These are phyloP conservation scores for Platichthys stellatus DNA, from an alignment of 2,113 vertebrate species.

Conservation along the genomic window DNA sequence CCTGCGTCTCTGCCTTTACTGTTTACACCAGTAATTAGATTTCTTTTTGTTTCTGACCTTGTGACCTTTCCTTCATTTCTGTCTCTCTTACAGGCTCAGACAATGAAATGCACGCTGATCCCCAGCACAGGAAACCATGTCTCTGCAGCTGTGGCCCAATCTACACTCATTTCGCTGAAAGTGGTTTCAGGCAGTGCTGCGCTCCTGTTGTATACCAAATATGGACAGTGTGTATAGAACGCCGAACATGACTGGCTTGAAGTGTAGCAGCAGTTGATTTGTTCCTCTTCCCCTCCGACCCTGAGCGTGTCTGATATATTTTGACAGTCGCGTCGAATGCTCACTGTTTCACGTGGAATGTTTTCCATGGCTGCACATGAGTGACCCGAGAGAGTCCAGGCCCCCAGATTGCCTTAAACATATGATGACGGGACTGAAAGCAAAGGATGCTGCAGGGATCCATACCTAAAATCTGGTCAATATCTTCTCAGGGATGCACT, in stretches of 20 bases:
- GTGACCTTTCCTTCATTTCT: not conserved
- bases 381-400: not conserved
- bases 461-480: not conserved
- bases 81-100: conserved; percentile 1
- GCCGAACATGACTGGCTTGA: conserved; percentile 10
- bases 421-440: not conserved
- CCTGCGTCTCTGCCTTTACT: not conserved
- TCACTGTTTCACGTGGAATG: conserved; percentile 32
- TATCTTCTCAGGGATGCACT: not conserved
- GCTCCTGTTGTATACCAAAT: conserved; percentile 58
- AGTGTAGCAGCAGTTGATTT: conserved; percentile 12
- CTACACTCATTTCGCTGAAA: conserved; percentile 26
- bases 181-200: conserved; percentile 36
- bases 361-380: conserved; percentile 21
- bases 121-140: conserved; percentile 36
- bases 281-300: not conserved
- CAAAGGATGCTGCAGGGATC: conserved; percentile 12
- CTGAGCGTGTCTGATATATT: conserved; percentile 23
- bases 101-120: conserved; percentile 3
- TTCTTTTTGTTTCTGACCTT: conserved; percentile 31
- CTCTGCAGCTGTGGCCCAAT: conserved; percentile 33
- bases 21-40: conserved; percentile 11
- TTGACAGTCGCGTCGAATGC: conserved; percentile 41
- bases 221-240: conserved; percentile 44
- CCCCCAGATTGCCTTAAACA: not conserved